Evolutionary conservation across 2,888 invertebrate species (phyloP), one percentile per base, ranked within the genome.

Genomic region (Drosophila algonquin): DNA sequence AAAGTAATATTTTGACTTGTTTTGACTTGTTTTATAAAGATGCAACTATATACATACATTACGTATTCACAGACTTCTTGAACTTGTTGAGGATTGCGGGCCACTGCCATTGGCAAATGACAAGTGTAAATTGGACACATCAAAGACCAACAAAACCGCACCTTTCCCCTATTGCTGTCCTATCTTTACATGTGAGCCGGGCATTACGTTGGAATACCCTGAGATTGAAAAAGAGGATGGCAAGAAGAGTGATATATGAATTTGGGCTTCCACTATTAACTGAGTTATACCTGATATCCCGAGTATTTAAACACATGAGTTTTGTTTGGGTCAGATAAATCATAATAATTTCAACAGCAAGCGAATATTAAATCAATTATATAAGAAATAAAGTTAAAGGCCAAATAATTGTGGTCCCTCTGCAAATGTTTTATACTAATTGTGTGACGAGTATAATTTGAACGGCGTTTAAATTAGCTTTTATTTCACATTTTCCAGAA

Each of bases 111-210:
- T 97, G 77, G 95, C 96, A 73, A 97, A 97, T 92, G 95, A 96
- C 76, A 97, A 97, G 91, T 97, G 97, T 94, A 97, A 97, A 92
- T 94, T 97, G 72, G 96, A 95, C 82, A 94, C 94, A 75, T 97
- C 97, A 7, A 96, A 96, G 92, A 97, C 97, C 90, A 97, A 97
- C 94, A 97, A 97, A 93, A 97, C 97, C 9, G 97, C 97, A 1
- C 93, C 95, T 1, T 98, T 97, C 95, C 97, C 97, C 8, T 94
- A 93, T 35, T 97, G 97, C 92, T 98, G 97, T 91, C 97, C 97
- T 1, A 93, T 93, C 75, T 97, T 97, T 93, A 95, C 95, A 9
- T 97, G 97, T 92, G 97, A 97, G 90, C 95, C 95, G 21, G 97
- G 97, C 48, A 96, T 95, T 59, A 96, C 95, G 87, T 93, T 97